Conservation (phyloP, 2,888 invertebrate species). For the Venustoraphidia nigricollis region DNA sequence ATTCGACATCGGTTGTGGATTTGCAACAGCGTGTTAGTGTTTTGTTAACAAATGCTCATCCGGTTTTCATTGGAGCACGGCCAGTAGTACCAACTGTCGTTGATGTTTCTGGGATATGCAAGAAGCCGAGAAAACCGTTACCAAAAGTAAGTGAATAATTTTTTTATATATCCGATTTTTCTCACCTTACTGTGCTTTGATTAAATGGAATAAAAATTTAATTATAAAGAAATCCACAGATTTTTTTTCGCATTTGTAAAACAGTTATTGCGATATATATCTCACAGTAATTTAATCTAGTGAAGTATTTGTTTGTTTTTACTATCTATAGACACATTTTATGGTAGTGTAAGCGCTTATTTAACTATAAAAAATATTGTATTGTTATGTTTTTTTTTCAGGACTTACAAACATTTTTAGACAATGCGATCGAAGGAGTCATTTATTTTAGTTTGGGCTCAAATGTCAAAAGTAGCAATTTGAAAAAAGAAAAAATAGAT, state of each 20-base stretch:
- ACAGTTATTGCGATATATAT: not conserved
- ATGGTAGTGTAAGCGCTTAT: not conserved
- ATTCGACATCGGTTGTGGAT: slow-evolving; percentile 6
- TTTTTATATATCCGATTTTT: too few species aligned
- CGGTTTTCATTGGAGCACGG: slow-evolving; percentile 20
- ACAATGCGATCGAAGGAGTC: slow-evolving; percentile 17
- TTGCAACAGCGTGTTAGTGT: slow-evolving; percentile 18
- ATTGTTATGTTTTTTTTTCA: slow-evolving; percentile 6
- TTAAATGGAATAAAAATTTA: too few species aligned
- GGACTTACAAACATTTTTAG: slow-evolving; percentile 18
- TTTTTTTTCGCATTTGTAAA: too few species aligned
- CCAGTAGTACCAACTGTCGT: slow-evolving; percentile 24
- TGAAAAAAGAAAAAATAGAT: slow-evolving; percentile 14
- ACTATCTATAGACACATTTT: not conserved
- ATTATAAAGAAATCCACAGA: too few species aligned
- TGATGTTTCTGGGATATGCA: slow-evolving; percentile 25
- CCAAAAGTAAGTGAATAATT: slow-evolving; percentile 20
- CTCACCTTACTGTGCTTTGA: too few species aligned
- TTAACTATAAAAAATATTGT: not conserved
- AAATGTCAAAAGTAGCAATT: slow-evolving; percentile 15
- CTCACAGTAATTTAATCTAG: not conserved
- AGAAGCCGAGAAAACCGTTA: slow-evolving; percentile 21
- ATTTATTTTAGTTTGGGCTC: slow-evolving; percentile 22
- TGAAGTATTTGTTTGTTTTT: not conserved
- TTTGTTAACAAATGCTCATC: slow-evolving; percentile 24